Base-by-base conservation (phyloP, 1,140 invertebrate species). In the Hypothenemus hampei region DNA sequence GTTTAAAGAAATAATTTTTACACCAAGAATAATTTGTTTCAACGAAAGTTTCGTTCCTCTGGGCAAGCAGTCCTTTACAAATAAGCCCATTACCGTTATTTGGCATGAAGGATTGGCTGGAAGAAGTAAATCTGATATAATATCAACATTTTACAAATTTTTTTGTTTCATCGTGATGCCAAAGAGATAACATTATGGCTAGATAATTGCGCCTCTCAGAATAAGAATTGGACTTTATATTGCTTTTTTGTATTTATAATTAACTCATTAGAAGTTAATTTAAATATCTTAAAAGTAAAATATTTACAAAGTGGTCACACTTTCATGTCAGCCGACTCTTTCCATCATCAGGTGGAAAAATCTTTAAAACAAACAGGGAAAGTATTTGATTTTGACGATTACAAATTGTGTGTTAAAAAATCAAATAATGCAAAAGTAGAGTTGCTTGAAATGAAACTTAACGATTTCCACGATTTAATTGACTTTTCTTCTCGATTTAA, bases 101-200 rank as follows among this genome's bases (percentile, higher is more conserved):
- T 63, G 63, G 63, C 58, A 65, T 41, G 63, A 65, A 44, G 61
- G 13, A n/a, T 11, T 22, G 29, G 47, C 47, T 5, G 47, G 47
- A 37, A 15, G 47, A 21, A 41, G 26, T 45, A 31, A 45, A 19
- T 52, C 13, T 20, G 3, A n/a, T n/a, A n/a, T n/a, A n/a, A n/a
- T n/a, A n/a, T n/a, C n/a, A n/a, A n/a, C n/a, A n/a, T n/a, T n/a
- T n/a, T n/a, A n/a, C n/a, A n/a, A n/a, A n/a, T n/a, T n/a, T n/a
- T n/a, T n/a, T n/a, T n/a, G n/a, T n/a, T n/a, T n/a, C n/a, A n/a
- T n/a, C n/a, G n/a, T n/a, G n/a, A n/a, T n/a, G n/a, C n/a, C n/a
- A n/a, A n/a, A n/a, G n/a, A n/a, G n/a, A n/a, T n/a, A n/a, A n/a
- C n/a, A n/a, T n/a, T n/a, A n/a, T n/a, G n/a, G n/a, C n/a, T n/a